Base-by-base conservation (phyloP, 1,140 invertebrate genomes). In the Tetramorium simillimum region DNA sequence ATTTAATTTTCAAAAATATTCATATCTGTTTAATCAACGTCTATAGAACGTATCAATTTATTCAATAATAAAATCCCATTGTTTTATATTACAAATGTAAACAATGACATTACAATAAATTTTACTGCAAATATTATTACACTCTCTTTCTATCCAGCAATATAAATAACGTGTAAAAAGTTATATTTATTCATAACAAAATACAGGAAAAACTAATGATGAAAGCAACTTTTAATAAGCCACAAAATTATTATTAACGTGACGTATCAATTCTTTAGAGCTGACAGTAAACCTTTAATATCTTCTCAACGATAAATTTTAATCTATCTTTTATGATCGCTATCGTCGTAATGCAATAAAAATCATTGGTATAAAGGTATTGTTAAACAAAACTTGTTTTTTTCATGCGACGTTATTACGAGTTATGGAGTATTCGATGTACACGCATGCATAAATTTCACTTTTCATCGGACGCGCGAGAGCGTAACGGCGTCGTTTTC, bases 381-480 rank as follows among this genome's bases (percentile, higher is more conserved):
- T 69, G 14, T 69, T 33, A 75, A 84, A 62, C 40, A n/a, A 75
- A 84, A 75, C 40, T 58, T 43, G 58, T 73, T 84, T 81, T 65
- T 67, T 65, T 56, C 40, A 40, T n/a, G 46, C 18, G 28, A 16
- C 37, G 37, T 73, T 82, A 82, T 82, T 82, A 75, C 40, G 40
- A 73, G 80, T 75, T 56, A 62, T 75, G 21, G 40, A 84, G 24
- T 49, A 53, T 75, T 84, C 80, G 80, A 84, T 21, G 58, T 85
- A 67, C 60, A 65, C 75, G 75, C 60, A 51, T 62, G 75, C 62
- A 87, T 49, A 84, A 82, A 88, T 88, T 87, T 88, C 56, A 88
- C 53, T 60, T 43, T 43, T 24, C 53, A 82, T 84, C 24, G 40
- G 72, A 49, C 51, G 69, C 63, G 21, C 65, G 58, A 33, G 51